Evolutionary conservation across 2,888 invertebrate genomes (phyloP), one percentile per base, ranked within the genome.

Genomic region (Nomada goodeniana): DNA sequence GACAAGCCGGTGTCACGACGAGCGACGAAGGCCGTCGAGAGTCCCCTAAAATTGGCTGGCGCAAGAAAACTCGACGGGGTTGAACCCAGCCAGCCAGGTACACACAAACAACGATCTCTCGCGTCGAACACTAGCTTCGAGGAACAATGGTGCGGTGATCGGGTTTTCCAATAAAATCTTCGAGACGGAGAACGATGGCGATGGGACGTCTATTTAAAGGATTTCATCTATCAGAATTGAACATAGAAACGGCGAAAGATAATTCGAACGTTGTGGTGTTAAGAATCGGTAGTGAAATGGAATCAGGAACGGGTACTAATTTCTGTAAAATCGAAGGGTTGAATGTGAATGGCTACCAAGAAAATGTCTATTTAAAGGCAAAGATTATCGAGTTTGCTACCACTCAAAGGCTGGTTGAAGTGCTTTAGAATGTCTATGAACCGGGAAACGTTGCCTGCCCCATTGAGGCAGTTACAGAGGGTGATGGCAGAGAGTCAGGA

Each of bases 21-120:
- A 74, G 55, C 60, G 76, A 67, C 65, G 71, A 79, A 53, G 73
- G 50, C 77, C 50, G 70, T 83, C 60, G 61, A 44, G 75, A 81
- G 80, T 89, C 85, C 77, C 52, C 74, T 73, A 84, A 89, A 90
- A 91, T 90, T 91, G 91, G 86, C 84, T 89, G 80, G 83, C 74
- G 76, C 76, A 82, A 82, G 85, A 86, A 88, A 90, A 89, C 82
- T 84, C 74, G 68, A 80, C 67, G 60, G 57, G 65, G 74, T 82
- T 76, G 73, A 76, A 84, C 64, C 79, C 86, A 87, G 75, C 75
- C 82, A 84, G 88, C 83, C 87, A 86, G 86, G 86, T 90, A 89
- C 87, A 84, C 86, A 83, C 88, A 88, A 90, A 88, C 88, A 90
- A 87, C 88, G 80, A 84, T 73, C 71, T 80, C 67, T 69, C 71